These are phyloP conservation scores for Argyra leucocephala DNA, from an alignment of 2,888 invertebrate species.

Conservation along the genomic window DNA sequence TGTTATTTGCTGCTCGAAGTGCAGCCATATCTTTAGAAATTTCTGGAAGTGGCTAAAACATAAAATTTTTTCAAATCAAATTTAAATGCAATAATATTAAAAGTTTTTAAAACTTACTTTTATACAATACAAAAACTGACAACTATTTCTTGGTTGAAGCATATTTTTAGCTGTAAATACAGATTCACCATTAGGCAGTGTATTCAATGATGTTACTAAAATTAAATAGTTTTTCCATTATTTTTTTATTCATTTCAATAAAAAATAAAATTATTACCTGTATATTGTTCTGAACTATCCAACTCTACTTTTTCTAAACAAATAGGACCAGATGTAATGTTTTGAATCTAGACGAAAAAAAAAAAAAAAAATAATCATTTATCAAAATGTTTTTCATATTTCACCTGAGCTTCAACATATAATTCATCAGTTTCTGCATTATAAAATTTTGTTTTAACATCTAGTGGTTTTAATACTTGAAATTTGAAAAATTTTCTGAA, in stretches of 20 bases:
- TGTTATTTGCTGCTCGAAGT: slow-evolving; percentile 72
- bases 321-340: slow-evolving; percentile 86
- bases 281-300: slow-evolving; percentile 85
- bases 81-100: slow-evolving; percentile 7
- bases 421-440: slow-evolving; percentile 80
- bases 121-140: slow-evolving; percentile 90
- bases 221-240: not conserved
- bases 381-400: not conserved
- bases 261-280: slow-evolving; percentile 43
- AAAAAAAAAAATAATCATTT: not conserved
- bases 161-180: slow-evolving; percentile 71
- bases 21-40: slow-evolving; percentile 66
- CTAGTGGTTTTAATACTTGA: slow-evolving; percentile 92
- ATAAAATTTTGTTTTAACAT: slow-evolving; percentile 97
- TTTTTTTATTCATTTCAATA: not conserved
- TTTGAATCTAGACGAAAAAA: slow-evolving; percentile 59
- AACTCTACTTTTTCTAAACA: slow-evolving; percentile 88
- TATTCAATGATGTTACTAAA: slow-evolving; percentile 62
- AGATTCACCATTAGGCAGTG: slow-evolving; percentile 54
- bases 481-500: slow-evolving; percentile 98
- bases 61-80: not conserved
- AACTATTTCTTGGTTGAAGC: slow-evolving; percentile 79
- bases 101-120: slow-evolving; percentile 38
- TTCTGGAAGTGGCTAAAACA: slow-evolving; percentile 56
- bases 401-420: slow-evolving; percentile 58